A percentile compares a stretch with the other conserved stretches of the same genome.
phyloP scores from a whole-genome alignment of 2,888 invertebrate species.

The Meiosimyza platycephala region DNA sequence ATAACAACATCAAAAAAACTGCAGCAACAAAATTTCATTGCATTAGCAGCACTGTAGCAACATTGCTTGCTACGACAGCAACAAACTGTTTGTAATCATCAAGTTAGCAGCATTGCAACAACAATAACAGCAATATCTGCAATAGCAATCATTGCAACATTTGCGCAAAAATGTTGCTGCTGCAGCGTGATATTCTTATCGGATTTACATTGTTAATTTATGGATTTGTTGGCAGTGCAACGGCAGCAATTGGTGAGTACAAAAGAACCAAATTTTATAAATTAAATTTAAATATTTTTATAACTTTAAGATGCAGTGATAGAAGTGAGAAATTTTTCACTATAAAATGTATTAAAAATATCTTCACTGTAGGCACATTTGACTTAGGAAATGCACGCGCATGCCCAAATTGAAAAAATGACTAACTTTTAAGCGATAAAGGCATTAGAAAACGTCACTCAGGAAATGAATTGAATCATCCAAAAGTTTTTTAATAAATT shows the following conservation, averaged over 20 bases:
- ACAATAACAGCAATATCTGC: slow-evolving; percentile 35
- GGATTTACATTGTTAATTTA: slow-evolving; percentile 60
- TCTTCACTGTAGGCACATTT: no score
- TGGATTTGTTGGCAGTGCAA: slow-evolving; percentile 54
- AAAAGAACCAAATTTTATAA: not conserved
- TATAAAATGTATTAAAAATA: not conserved
- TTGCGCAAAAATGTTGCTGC: slow-evolving; percentile 46
- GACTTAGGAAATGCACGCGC: no score
- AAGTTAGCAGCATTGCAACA: slow-evolving; percentile 11
- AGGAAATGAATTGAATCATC: no score
- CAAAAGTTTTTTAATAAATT: no score
- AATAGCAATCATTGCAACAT: slow-evolving; percentile 42
- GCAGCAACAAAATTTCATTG: not conserved
- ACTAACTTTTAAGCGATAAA: no score
- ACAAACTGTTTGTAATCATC: not conserved
- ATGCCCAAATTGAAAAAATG: no score
- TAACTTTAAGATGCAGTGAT: not conserved
- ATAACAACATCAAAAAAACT: slow-evolving; percentile 1
- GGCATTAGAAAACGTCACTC: no score
- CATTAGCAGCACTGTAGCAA: slow-evolving; percentile 37
- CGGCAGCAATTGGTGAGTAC: slow-evolving; percentile 59
- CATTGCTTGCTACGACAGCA: slow-evolving; percentile 37
- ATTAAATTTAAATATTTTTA: no score
- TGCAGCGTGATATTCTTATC: slow-evolving; percentile 56
- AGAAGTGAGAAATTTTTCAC: not conserved